These are phyloP conservation scores for Bolborhynchus lineola DNA, from an alignment of 2,113 vertebrate genomes.

Conservation along the genomic window DNA sequence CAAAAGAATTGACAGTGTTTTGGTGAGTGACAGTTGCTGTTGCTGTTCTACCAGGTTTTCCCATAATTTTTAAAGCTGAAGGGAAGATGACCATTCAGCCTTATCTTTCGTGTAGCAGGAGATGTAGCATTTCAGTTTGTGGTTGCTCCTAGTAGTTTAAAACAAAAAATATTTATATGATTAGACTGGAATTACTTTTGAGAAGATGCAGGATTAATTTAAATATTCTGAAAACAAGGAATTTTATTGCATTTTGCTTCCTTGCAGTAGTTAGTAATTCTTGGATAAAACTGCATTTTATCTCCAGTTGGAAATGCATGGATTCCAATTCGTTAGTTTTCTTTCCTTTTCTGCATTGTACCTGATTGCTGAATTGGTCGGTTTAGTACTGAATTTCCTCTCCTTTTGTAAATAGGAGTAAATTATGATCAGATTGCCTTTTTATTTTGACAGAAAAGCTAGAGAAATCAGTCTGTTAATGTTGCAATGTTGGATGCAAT, in stretches of 20 bases:
- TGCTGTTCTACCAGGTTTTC: neutral
- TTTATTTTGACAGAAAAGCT: neutral
- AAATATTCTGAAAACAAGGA: neutral
- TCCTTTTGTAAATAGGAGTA: neutral
- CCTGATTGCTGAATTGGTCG: neutral
- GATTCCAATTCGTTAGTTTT: neutral
- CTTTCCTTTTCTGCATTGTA: neutral
- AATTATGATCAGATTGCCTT: neutral
- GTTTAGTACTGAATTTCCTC: neutral
- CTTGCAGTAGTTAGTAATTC: neutral
- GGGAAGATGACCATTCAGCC: neutral
- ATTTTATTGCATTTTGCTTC: neutral
- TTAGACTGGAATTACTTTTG: neutral
- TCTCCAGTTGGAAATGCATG: neutral
- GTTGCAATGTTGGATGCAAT: neutral
- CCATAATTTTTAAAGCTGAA: neutral
- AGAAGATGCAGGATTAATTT: neutral
- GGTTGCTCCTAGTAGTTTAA: neutral
- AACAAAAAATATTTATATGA: neutral
- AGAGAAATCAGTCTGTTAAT: neutral
- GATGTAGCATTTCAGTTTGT: neutral
- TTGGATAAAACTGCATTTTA: constrained; percentile 12
- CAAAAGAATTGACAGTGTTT: neutral
- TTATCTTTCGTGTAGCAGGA: neutral
- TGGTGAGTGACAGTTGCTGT: neutral